phyloP scores from a whole-genome alignment of 2,888 invertebrate genomes.

The Panzeria rudis region DNA sequence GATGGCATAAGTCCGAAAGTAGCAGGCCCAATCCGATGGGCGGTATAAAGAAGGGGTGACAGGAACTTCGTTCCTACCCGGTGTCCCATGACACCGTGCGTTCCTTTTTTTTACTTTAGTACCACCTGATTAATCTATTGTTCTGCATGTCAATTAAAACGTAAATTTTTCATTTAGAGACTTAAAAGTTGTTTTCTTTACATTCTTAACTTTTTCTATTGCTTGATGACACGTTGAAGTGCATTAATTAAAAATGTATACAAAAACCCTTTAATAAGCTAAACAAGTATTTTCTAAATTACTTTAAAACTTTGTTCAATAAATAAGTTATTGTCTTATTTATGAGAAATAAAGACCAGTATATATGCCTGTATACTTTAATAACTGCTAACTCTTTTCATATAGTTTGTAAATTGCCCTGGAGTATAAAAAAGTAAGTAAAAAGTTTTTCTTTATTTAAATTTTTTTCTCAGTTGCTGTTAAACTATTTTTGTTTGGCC shows the following conservation, averaged over 20 bases:
- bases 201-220: neutral
- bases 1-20: too few species aligned
- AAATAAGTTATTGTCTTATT: constrained; percentile 19
- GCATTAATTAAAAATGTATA: constrained; percentile 38
- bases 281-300: constrained; percentile 18
- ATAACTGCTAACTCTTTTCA: constrained; percentile 10
- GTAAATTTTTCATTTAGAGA: neutral
- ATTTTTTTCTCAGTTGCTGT: constrained; percentile 7
- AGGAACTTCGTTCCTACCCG: too few species aligned
- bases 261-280: constrained; percentile 47
- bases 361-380: neutral
- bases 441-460: constrained; percentile 52
- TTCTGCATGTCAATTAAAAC: too few species aligned
- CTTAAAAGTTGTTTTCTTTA: neutral
- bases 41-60: too few species aligned
- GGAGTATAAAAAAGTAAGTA: constrained; percentile 50
- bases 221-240: neutral
- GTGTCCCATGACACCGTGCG: too few species aligned
- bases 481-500: constrained; percentile 57
- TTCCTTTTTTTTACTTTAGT: too few species aligned
- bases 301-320: constrained; percentile 9
- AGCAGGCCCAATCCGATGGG: too few species aligned
- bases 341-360: neutral
- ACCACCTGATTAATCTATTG: too few species aligned
- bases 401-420: constrained; percentile 50